phyloP scores from a whole-genome alignment of 2,888 invertebrate species.

The Thumatha senex region DNA sequence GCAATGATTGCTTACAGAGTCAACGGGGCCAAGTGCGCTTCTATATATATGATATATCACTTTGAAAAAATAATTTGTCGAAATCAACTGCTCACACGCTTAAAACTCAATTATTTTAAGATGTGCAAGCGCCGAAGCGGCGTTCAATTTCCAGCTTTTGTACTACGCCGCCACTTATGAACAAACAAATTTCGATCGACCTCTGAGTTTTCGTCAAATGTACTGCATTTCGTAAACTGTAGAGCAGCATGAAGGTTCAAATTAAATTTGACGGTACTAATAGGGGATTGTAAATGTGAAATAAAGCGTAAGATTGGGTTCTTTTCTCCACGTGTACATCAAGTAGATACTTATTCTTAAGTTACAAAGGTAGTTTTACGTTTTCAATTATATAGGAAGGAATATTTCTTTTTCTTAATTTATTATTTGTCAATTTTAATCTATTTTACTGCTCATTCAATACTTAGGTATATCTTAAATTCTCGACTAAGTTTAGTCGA shows the following conservation, averaged over 20 bases:
- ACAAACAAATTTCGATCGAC: conserved; percentile 19
- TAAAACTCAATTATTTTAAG: conserved; percentile 34
- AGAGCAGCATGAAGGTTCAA: conserved; percentile 9
- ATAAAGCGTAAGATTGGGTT: conserved; percentile 51
- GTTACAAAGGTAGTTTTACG: conserved; percentile 36
- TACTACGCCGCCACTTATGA: conserved; percentile 45
- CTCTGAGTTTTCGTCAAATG: neutral
- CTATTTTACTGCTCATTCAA: neutral
- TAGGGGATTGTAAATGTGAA: conserved; percentile 51
- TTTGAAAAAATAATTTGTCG: conserved; percentile 34
- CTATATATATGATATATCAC: conserved; percentile 22
- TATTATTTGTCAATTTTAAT: neutral
- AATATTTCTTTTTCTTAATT: conserved; percentile 17
- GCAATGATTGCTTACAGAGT: too few relatives aligned
- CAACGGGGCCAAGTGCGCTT: too few relatives aligned
- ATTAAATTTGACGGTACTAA: conserved; percentile 31
- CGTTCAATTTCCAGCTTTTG: conserved; percentile 55
- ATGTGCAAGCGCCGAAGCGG: conserved; percentile 53
- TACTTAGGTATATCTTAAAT: neutral
- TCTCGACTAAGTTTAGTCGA: too few relatives aligned
- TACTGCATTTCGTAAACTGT: conserved; percentile 9
- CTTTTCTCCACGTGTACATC: conserved; percentile 42
- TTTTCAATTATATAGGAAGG: conserved; percentile 25
- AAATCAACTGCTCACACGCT: conserved; percentile 36
- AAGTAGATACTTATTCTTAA: conserved; percentile 34